A percentile compares a stretch with the other conserved stretches of the same genome.
phyloP scores from a whole-genome alignment of 2,888 invertebrate genomes.

The Cantharis rustica region DNA sequence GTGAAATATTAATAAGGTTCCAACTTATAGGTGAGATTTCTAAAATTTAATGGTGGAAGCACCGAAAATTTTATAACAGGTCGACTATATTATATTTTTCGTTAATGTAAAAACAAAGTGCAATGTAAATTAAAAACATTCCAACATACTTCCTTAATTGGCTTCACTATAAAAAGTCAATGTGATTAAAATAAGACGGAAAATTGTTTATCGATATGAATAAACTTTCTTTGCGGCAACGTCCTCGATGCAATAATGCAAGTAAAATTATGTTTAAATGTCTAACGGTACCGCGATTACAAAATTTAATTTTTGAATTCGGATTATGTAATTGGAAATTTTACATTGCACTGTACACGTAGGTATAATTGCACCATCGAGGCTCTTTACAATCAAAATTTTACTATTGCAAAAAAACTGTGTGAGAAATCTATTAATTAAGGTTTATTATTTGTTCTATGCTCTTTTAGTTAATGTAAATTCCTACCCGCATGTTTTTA shows the following conservation, averaged over 20 bases:
- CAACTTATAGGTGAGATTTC: not conserved
- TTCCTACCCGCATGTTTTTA: slow-evolving; percentile 23
- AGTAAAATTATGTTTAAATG: not conserved
- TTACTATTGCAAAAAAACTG: not conserved
- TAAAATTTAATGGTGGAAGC: not conserved
- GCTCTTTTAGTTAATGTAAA: not conserved
- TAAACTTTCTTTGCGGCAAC: not conserved
- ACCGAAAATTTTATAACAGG: not conserved
- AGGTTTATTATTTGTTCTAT: not conserved
- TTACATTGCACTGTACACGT: not conserved
- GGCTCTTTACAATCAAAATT: not conserved
- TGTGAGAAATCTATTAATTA: not conserved
- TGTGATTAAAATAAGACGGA: not conserved
- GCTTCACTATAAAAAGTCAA: not conserved
- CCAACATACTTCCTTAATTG: not conserved
- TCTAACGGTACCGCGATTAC: not conserved
- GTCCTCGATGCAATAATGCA: not conserved
- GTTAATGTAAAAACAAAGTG: not conserved
- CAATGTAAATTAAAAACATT: not conserved
- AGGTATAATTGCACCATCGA: not conserved
- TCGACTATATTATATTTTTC: not conserved
- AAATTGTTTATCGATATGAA: not conserved
- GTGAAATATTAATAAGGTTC: no score
- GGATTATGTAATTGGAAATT: not conserved
- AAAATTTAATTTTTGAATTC: not conserved